Evolutionary conservation across 2,113 vertebrate species (phyloP).

Genomic region (Salvelinus fontinalis): DNA sequence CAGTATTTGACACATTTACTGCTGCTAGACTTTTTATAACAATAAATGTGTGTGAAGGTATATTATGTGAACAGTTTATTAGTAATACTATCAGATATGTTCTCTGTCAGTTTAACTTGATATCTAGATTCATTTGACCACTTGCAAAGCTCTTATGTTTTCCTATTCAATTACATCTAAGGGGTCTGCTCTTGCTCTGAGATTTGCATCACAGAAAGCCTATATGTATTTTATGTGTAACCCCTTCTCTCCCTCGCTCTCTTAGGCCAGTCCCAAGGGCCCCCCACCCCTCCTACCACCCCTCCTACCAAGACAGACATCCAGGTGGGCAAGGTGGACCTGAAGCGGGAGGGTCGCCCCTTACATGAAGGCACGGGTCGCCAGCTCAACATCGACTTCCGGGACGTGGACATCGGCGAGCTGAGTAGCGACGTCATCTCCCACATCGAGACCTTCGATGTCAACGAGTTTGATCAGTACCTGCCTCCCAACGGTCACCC

Average conservation of each 20-base stretch:
- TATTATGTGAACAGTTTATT: no score
- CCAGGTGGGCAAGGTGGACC: conserved; percentile 86
- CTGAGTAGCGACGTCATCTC: conserved; percentile 97
- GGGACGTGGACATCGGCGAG: conserved; percentile 95
- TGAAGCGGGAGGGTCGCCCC: conserved; percentile 88
- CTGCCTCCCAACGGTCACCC: conserved; percentile 92
- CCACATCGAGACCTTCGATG: conserved; percentile 96
- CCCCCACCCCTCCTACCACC: conserved; percentile 92
- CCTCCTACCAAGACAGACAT: conserved; percentile 85
- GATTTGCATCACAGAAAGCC: no score
- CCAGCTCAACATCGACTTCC: conserved; percentile 96
- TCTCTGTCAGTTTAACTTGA: no score
- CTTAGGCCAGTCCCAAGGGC: conserved; percentile 83
- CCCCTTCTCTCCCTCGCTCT: background rate
- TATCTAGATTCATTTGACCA: no score
- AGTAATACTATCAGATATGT: no score
- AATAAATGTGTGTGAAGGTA: no score
- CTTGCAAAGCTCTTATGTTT: no score
- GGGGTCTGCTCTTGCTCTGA: no score
- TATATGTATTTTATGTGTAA: background rate
- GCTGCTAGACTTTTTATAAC: no score
- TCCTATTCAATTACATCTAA: no score
- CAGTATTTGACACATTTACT: no score
- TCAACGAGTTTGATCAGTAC: conserved; percentile 97
- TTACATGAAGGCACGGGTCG: conserved; percentile 83